Conservation (phyloP, 2,113 vertebrate genomes). For the Pseudorectes ferrugineus region DNA sequence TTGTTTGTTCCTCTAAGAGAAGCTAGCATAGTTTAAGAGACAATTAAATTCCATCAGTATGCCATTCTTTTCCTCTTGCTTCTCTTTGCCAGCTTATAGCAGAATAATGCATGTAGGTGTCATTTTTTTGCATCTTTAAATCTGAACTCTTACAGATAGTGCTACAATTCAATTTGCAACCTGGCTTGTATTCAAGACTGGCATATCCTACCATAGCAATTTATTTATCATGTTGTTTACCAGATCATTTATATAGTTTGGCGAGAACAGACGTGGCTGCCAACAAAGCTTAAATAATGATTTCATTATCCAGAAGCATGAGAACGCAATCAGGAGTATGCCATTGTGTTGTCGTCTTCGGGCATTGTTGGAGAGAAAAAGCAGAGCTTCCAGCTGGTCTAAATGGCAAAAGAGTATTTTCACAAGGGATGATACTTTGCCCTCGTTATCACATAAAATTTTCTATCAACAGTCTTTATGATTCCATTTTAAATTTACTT, state of each 20-base stretch:
- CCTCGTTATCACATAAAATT: neutral
- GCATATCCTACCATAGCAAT: neutral
- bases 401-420: neutral
- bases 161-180: neutral
- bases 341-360: neutral
- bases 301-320: neutral
- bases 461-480: neutral
- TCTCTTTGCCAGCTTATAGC: neutral
- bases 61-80: neutral
- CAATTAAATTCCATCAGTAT: neutral
- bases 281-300: neutral
- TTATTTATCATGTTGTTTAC: constrained; percentile 25
- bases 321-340: neutral
- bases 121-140: constrained; percentile 7
- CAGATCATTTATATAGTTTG: neutral
- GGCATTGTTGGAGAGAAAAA: neutral
- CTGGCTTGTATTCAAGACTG: neutral
- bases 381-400: neutral
- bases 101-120: neutral
- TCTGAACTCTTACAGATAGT: neutral
- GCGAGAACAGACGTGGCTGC: neutral
- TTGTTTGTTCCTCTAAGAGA: neutral
- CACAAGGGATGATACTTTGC: neutral
- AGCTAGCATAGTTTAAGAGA: neutral
- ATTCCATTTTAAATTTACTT: neutral